phyloP scores from a whole-genome alignment of 2,113 vertebrate species.

The Hippotragus niger region DNA sequence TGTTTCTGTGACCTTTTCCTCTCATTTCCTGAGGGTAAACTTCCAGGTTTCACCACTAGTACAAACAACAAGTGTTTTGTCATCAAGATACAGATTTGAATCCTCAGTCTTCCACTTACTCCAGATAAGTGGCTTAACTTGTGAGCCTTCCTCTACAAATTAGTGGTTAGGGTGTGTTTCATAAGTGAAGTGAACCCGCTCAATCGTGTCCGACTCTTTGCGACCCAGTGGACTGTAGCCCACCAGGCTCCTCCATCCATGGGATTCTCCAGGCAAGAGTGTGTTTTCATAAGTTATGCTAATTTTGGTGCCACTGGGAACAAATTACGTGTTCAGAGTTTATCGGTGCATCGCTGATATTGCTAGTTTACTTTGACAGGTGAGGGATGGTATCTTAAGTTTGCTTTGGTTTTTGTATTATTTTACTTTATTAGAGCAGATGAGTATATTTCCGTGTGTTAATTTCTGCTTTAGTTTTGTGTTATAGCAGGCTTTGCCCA shows the following conservation, averaged over 20 bases:
- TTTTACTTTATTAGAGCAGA: not conserved
- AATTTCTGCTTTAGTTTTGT: not conserved
- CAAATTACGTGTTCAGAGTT: too few species aligned
- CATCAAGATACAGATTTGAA: not conserved
- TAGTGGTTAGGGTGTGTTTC: not conserved
- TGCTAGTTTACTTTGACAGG: not conserved
- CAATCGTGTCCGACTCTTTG: too few species aligned
- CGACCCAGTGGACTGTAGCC: too few species aligned
- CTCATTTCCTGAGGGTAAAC: not conserved
- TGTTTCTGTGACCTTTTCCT: not conserved
- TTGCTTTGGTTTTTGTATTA: not conserved
- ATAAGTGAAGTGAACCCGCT: too few species aligned
- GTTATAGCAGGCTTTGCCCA: not conserved
- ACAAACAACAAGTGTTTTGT: not conserved
- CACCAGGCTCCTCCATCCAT: too few species aligned
- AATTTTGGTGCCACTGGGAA: not conserved
- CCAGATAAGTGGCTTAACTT: not conserved
- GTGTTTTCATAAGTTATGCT: not conserved
- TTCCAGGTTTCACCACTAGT: not conserved
- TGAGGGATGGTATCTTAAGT: not conserved
- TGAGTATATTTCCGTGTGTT: not conserved
- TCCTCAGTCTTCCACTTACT: not conserved
- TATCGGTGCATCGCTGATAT: fast-evolving
- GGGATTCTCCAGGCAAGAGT: too few species aligned
- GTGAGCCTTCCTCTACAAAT: too few species aligned